phyloP scores from a whole-genome alignment of 2,888 invertebrate species.

The Synanthedon myopaeformis region DNA sequence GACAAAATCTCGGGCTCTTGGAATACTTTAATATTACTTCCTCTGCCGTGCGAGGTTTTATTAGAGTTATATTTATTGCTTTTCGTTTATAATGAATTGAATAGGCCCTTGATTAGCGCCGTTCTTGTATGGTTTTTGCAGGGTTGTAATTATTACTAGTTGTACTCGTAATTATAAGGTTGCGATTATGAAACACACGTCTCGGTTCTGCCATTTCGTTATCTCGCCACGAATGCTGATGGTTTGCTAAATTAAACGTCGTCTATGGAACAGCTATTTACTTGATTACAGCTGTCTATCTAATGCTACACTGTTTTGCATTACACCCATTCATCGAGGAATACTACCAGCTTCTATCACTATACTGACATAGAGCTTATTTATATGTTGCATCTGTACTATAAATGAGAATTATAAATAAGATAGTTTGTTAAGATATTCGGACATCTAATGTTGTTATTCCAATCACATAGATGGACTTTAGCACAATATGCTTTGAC shows the following conservation, averaged over 20 bases:
- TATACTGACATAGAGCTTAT: too few species aligned
- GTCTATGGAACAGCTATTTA: constrained; percentile 36
- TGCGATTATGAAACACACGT: constrained; percentile 44
- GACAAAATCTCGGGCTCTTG: constrained; percentile 61
- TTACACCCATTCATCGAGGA: constrained; percentile 15
- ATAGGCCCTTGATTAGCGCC: constrained; percentile 60
- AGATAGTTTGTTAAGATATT: too few species aligned
- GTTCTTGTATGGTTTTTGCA: constrained; percentile 38
- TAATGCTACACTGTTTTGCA: constrained; percentile 28
- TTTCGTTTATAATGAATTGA: constrained; percentile 57
- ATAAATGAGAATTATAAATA: too few species aligned
- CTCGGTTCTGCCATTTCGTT: constrained; percentile 41
- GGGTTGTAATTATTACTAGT: constrained; percentile 63
- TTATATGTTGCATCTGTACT: too few species aligned
- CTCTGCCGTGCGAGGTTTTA: constrained; percentile 56
- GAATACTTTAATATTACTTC: constrained; percentile 70
- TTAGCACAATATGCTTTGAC: too few species aligned
- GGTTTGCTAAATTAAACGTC: constrained; percentile 66
- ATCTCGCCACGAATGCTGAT: constrained; percentile 48
- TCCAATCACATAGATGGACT: too few species aligned
- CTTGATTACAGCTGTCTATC: constrained; percentile 48
- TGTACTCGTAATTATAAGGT: constrained; percentile 51
- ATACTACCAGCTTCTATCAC: neutral
- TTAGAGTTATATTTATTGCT: constrained; percentile 64
- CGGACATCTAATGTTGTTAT: too few species aligned